Evolutionary conservation across 1,140 invertebrate genomes (phyloP).

Genomic region (Papilio machaon): DNA sequence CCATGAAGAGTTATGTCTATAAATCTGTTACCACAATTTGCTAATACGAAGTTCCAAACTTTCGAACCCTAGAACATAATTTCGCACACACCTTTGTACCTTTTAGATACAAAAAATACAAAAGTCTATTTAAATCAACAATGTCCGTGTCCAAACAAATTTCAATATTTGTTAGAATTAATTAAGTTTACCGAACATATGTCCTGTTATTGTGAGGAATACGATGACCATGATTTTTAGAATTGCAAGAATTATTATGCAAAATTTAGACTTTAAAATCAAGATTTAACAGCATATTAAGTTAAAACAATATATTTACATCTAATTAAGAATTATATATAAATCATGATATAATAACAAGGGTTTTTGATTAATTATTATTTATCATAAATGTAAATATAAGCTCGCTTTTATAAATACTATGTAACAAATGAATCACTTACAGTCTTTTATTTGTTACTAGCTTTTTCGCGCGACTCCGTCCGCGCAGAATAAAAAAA

Average conservation of each 20-base stretch:
- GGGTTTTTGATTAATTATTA: too few species aligned
- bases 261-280: not conserved
- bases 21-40: not conserved
- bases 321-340: too few species aligned
- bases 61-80: not conserved
- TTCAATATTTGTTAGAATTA: slow-evolving; percentile 34
- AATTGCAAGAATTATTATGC: not conserved
- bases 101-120: slow-evolving; percentile 22
- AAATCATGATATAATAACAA: too few species aligned
- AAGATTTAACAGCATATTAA: too few species aligned
- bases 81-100: not conserved
- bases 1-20: too few species aligned
- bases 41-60: not conserved
- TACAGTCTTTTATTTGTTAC: too few species aligned
- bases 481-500: too few species aligned
- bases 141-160: slow-evolving; percentile 31
- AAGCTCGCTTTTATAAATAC: too few species aligned
- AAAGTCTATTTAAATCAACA: slow-evolving; percentile 22
- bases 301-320: too few species aligned
- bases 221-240: slow-evolving; percentile 23
- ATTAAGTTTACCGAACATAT: slow-evolving; percentile 30
- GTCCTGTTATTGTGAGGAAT: slow-evolving; percentile 16
- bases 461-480: too few species aligned
- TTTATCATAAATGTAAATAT: too few species aligned
- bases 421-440: too few species aligned